Conservation (phyloP, 2,888 invertebrate species). For the Chelonus formosanus region DNA sequence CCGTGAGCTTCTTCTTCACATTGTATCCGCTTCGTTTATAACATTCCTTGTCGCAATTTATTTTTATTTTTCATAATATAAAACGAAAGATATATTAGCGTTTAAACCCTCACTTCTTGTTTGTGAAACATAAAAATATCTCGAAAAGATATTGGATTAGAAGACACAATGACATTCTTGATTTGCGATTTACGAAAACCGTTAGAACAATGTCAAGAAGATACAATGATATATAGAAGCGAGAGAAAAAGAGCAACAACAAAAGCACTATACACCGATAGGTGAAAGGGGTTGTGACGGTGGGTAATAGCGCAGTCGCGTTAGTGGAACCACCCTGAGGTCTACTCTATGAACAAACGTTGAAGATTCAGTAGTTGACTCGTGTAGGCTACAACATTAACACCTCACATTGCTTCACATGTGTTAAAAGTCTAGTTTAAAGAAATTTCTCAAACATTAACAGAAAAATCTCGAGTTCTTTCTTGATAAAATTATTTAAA, state of each 20-base stretch:
- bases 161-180: slow-evolving; percentile 41
- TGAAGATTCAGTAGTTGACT: slow-evolving; percentile 46
- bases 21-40: no score
- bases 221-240: slow-evolving; percentile 53
- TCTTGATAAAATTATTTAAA: no score
- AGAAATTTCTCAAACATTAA: not conserved
- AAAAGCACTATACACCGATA: not conserved
- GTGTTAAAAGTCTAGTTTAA: slow-evolving; percentile 13
- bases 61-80: no score
- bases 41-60: no score
- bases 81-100: no score
- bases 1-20: no score
- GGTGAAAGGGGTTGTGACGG: slow-evolving; percentile 28
- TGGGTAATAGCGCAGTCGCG: slow-evolving; percentile 57
- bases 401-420: slow-evolving; percentile 22
- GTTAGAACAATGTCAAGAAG: slow-evolving; percentile 52
- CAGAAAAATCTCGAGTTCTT: no score
- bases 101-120: not conserved
- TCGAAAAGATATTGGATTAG: not conserved
- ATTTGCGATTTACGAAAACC: slow-evolving; percentile 58
- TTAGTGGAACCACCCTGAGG: slow-evolving; percentile 40
- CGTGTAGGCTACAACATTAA: slow-evolving; percentile 45
- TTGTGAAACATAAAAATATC: not conserved
- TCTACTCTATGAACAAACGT: slow-evolving; percentile 21
- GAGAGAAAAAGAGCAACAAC: slow-evolving; percentile 18